Base-by-base conservation (phyloP, 2,888 invertebrate species). In the Ramazzottius varieornatus region DNA sequence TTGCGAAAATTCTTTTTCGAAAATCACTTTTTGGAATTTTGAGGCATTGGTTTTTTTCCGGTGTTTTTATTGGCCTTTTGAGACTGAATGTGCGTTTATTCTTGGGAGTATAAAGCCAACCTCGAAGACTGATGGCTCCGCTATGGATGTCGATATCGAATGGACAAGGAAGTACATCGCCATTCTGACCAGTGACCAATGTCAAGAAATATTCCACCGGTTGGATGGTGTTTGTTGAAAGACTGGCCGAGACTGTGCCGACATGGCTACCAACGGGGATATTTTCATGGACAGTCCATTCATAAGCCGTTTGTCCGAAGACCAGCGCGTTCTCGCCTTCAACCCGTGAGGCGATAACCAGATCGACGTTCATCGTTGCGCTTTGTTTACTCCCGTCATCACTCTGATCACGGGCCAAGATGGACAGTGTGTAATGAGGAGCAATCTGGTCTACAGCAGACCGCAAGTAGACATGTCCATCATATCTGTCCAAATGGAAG, bases 131-230 rank as follows among this genome's bases (percentile, higher is more conserved):
- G 4, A 74, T 65, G 32, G 69, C 67, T 40, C 73, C 73, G n/a
- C 70, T 67, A n/a, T 66, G 54, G 64, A 67, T 68, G 67, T 72
- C 70, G 46, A 74, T 69, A 32, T 67, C 64, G 65, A 73, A 73
- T 65, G 70, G 69, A 33, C 70, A 68, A 2, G 70, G 71, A 13
- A 69, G 70, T 33, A 67, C 65, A 24, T 65, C 65, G 76, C 78
- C 74, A 82, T 83, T 67, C 72, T 77, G 16, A 65, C 66, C 46
- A 71, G 78, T 78, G 68, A 81, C 77, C 69, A 77, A 78, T 72
- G 88, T 88, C 76, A 92, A 85, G 78, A 88, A 91, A 79, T 88
- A 92, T 76, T 89, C 88, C 75, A 91, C 82, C 71, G 83, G 81
- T 24, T 68, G 64, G 4, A 29, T 4, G 29, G 20, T 4, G 8